Conservation (phyloP, 2,797 vertebrate genomes). For the Coilia nasus region DNA sequence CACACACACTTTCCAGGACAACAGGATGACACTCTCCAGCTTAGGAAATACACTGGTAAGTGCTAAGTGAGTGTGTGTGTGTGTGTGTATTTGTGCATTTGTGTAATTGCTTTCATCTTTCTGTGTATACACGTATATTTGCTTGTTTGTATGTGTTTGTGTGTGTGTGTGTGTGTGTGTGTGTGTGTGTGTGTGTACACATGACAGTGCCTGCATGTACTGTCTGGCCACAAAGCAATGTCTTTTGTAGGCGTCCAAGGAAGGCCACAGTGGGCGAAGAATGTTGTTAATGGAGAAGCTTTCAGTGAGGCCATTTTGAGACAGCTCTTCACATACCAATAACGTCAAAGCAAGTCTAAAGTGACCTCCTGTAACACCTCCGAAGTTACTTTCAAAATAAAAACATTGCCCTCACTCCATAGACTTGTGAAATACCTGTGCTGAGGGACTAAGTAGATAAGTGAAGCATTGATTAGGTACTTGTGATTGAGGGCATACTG, state of each 20-base stretch:
- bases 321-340: background rate
- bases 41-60: background rate
- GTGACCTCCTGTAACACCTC: background rate
- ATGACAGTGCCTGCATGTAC: background rate
- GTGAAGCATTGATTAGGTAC: no score
- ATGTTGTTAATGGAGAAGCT: background rate
- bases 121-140: background rate
- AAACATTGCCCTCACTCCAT: background rate
- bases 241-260: background rate
- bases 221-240: background rate
- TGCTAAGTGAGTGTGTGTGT: background rate
- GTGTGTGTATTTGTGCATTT: no score
- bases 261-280: background rate
- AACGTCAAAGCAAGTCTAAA: background rate
- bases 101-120: background rate
- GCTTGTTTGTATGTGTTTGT: background rate
- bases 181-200: background rate
- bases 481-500: no score
- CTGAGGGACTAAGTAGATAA: no score
- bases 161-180: conserved; percentile 17
- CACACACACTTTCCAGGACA: background rate
- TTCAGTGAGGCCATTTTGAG: background rate
- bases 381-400: background rate
- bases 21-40: background rate
- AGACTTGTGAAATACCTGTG: no score